Percentiles rank a stretch among this genome's conserved stretches.
phyloP scores from a whole-genome alignment of 1,140 invertebrate species.

The Drosophila murphyi region DNA sequence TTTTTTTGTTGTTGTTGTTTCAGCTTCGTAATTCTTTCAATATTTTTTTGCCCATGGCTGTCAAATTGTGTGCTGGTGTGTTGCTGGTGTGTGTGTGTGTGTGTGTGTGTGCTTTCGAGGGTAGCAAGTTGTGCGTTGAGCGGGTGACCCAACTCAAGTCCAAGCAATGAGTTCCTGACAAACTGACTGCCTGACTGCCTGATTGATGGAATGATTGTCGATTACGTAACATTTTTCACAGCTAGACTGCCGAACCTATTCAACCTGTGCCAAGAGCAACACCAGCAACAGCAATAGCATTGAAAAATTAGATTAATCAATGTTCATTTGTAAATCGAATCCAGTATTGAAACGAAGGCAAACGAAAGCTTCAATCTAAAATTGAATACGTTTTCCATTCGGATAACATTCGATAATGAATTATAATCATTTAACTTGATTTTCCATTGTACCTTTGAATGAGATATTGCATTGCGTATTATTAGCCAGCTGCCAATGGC shows the following conservation, averaged over 20 bases:
- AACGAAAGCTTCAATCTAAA: constrained; percentile 1
- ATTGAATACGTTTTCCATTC: not conserved
- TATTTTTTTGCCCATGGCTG: constrained; percentile 40
- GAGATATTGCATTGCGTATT: too few relatives aligned
- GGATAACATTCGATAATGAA: not conserved
- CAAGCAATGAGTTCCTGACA: constrained; percentile 17
- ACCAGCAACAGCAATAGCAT: not conserved
- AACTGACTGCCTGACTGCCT: constrained; percentile 44
- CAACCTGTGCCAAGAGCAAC: too few relatives aligned
- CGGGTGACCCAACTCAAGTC: constrained; percentile 34
- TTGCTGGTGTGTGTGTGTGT: constrained; percentile 14
- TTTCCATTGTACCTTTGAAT: too few relatives aligned
- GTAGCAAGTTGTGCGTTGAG: not conserved
- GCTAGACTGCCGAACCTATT: not conserved
- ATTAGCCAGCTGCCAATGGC: too few relatives aligned
- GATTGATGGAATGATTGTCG: constrained; percentile 69
- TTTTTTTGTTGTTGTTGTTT: not conserved
- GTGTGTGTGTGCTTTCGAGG: not conserved
- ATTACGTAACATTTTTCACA: constrained; percentile 47
- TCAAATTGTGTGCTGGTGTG: constrained; percentile 38
- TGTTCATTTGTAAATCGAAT: not conserved
- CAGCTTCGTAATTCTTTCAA: constrained; percentile 43
- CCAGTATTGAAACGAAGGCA: not conserved
- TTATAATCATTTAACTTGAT: not conserved
- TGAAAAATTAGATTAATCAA: not conserved